Conservation (phyloP, 2,113 vertebrate genomes). For the Odocoileus hemionus region DNA sequence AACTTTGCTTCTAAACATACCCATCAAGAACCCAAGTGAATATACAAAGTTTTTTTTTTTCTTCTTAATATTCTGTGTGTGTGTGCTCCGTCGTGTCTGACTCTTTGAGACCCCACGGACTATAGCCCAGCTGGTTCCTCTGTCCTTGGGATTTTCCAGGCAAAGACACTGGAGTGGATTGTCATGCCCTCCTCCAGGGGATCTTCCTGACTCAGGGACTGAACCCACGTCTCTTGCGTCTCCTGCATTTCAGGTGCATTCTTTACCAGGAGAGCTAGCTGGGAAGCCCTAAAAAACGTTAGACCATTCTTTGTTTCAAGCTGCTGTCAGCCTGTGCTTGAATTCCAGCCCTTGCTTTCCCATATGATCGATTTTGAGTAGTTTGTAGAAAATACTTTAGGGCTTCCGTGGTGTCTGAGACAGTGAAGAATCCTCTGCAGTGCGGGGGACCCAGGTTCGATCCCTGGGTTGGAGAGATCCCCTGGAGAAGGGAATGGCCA, state of each 20-base stretch:
- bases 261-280: not conserved
- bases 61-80: not conserved
- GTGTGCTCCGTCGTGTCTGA: not conserved
- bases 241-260: not conserved
- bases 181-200: not conserved
- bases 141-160: not conserved
- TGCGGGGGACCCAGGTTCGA: not conserved
- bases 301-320: not conserved
- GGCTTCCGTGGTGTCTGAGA: not conserved
- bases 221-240: rapidly evolving
- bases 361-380: not conserved
- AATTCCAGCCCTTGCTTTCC: not conserved
- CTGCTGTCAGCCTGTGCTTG: not conserved
- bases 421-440: not conserved
- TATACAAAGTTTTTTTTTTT: not conserved
- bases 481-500: not conserved
- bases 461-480: not conserved
- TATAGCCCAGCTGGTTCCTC: not conserved
- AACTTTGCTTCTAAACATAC: not conserved
- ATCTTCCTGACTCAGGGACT: not conserved
- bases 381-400: not conserved
- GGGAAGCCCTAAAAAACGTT: not conserved
- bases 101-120: not conserved
- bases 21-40: not conserved
- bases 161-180: not conserved